Evolutionary conservation across 2,113 vertebrate species (phyloP).

Genomic region (Capreolus pygargus): DNA sequence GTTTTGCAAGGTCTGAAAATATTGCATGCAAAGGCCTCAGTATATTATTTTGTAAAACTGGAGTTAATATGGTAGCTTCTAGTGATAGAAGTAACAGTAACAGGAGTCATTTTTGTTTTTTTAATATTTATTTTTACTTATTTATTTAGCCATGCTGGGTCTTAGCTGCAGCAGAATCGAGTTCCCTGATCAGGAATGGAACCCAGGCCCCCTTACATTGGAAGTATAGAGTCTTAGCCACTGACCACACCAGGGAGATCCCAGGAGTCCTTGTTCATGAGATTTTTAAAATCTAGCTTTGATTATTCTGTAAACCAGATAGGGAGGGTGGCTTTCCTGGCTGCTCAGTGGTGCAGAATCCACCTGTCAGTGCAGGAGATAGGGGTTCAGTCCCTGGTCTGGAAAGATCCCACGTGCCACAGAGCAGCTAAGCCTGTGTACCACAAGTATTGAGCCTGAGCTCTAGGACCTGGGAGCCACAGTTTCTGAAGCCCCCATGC

Average conservation of each 20-base stretch:
- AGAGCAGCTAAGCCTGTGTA: not conserved
- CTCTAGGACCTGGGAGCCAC: not conserved
- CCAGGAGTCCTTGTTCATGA: accelerated
- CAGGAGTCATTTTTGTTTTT: not conserved
- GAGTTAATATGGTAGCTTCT: not conserved
- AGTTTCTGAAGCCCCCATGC: not conserved
- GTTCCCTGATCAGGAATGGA: not conserved
- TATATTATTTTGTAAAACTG: not conserved
- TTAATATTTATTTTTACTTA: not conserved
- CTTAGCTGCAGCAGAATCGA: not conserved
- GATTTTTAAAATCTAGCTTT: not conserved
- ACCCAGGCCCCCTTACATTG: not conserved
- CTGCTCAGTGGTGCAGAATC: not conserved
- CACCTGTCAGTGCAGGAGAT: not conserved
- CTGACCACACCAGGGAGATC: not conserved
- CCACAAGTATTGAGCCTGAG: not conserved
- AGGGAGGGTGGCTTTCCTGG: not conserved
- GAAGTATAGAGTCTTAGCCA: not conserved
- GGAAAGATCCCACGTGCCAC: not conserved
- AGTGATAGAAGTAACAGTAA: not conserved
- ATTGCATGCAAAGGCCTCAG: not conserved
- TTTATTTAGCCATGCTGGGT: not conserved
- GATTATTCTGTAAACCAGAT: not conserved
- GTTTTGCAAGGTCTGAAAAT: not conserved
- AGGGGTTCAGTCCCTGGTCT: not conserved